These are phyloP conservation scores for Thymelicus sylvestris DNA, from an alignment of 2,888 invertebrate genomes.

Conservation along the genomic window DNA sequence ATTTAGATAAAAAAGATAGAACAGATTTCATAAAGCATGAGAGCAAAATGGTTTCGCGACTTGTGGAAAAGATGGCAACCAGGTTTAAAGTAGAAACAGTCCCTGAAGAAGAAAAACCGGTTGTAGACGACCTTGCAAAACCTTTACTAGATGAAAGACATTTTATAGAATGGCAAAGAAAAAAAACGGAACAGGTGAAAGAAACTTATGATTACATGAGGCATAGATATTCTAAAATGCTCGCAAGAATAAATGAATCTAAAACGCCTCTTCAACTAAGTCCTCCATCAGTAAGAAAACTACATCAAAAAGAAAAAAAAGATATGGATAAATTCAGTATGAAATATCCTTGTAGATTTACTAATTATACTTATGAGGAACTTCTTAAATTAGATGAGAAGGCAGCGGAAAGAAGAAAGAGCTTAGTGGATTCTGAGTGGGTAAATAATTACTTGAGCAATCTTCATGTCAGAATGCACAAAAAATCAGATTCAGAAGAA, in stretches of 20 bases:
- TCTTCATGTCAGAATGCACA: constrained; percentile 72
- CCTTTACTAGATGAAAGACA: constrained; percentile 76
- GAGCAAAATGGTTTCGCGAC: constrained; percentile 67
- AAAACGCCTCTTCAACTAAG: constrained; percentile 51
- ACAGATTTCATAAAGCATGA: constrained; percentile 81
- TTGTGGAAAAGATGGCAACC: constrained; percentile 69
- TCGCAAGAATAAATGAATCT: constrained; percentile 62
- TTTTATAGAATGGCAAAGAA: constrained; percentile 85
- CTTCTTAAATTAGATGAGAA: constrained; percentile 64
- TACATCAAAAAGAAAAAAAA: constrained; percentile 53
- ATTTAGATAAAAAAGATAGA: constrained; percentile 84
- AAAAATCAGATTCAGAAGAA: constrained; percentile 69
- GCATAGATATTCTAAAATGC: constrained; percentile 71
- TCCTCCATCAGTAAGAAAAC: constrained; percentile 45
- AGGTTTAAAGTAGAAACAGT: constrained; percentile 69
- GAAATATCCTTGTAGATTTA: constrained; percentile 65
- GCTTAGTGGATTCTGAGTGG: constrained; percentile 67
- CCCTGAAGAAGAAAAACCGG: constrained; percentile 59
- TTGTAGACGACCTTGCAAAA: constrained; percentile 70
- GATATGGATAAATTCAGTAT: constrained; percentile 69
- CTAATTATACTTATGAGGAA: constrained; percentile 73
- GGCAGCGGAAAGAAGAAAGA: constrained; percentile 56
- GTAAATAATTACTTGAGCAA: constrained; percentile 77
- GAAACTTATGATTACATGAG: constrained; percentile 70
- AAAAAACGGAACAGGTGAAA: constrained; percentile 74